Evolutionary conservation across 1,140 invertebrate species (phyloP).

Genomic region (Drosophila sucinea): DNA sequence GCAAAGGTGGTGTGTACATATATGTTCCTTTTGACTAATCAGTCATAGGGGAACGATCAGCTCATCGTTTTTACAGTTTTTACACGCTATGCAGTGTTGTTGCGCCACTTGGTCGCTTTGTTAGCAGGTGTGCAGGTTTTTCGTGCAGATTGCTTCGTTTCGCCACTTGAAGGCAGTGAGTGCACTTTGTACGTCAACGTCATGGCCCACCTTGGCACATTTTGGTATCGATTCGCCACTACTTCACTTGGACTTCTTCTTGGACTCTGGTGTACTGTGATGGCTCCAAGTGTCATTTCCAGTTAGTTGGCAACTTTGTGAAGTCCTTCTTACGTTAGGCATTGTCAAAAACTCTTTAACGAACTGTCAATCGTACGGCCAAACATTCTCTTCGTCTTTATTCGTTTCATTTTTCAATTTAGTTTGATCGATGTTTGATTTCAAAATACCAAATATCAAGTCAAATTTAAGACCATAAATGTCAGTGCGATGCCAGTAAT

Average conservation of each 20-base stretch:
- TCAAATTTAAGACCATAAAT: constrained; percentile 38
- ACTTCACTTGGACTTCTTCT: not conserved
- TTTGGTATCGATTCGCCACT: not conserved
- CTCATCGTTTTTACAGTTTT: not conserved
- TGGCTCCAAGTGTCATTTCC: not conserved
- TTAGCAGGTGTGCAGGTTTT: constrained; percentile 1
- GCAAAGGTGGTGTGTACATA: too few species aligned
- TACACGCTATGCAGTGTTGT: not conserved
- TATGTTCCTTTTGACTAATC: not conserved
- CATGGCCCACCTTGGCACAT: not conserved
- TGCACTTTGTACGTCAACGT: constrained; percentile 1
- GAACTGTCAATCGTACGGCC: too few species aligned
- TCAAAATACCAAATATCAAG: not conserved
- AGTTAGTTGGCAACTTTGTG: not conserved
- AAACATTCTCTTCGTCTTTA: too few species aligned
- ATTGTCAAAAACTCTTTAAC: not conserved
- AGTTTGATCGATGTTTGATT: too few species aligned
- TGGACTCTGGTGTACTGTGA: not conserved
- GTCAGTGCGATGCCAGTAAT: constrained; percentile 49
- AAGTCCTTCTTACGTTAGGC: not conserved
- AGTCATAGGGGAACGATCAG: constrained; percentile 3
- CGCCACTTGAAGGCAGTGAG: not conserved
- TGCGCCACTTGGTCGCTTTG: not conserved
- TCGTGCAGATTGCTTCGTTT: not conserved
- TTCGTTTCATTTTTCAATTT: too few species aligned